Conservation (phyloP, 2,888 invertebrate genomes). For the Zootermopsis nevadensis region DNA sequence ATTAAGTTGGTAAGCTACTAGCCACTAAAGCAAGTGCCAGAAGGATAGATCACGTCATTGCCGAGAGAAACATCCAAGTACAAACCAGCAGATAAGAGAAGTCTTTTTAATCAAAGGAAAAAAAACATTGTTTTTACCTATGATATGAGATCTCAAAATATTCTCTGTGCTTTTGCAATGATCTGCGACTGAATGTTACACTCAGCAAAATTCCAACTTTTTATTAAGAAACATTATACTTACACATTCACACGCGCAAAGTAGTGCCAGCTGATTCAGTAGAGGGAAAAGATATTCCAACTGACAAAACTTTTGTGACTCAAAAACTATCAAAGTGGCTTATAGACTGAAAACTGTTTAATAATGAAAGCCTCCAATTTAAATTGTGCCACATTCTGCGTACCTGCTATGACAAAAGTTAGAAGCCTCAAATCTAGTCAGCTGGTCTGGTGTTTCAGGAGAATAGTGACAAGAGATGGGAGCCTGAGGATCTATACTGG, state of each 20-base stretch:
- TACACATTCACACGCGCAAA: background rate
- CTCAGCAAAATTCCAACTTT: background rate
- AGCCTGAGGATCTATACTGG: slow-evolving; percentile 7
- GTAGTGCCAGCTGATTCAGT: background rate
- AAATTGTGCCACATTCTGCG: too few species aligned
- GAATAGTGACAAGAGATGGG: background rate
- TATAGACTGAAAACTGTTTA: too few species aligned
- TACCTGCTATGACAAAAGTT: too few species aligned
- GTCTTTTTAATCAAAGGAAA: background rate
- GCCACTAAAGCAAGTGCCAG: background rate
- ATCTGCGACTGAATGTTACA: background rate
- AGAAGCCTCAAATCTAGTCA: background rate
- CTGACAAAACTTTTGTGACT: too few species aligned
- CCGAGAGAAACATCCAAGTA: background rate
- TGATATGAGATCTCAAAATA: background rate
- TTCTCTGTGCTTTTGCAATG: background rate
- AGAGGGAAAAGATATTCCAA: too few species aligned
- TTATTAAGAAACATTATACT: background rate
- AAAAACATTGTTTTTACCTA: background rate
- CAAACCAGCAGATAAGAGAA: background rate
- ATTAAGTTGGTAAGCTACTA: background rate
- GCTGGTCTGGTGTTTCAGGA: background rate
- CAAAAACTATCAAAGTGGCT: too few species aligned
- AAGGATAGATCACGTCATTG: background rate
- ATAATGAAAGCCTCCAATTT: too few species aligned